A percentile compares a stretch with the other conserved stretches of the same genome.
Evolutionary conservation across 1,140 invertebrate species (phyloP).

Genomic region (Drosophila dunni): DNA sequence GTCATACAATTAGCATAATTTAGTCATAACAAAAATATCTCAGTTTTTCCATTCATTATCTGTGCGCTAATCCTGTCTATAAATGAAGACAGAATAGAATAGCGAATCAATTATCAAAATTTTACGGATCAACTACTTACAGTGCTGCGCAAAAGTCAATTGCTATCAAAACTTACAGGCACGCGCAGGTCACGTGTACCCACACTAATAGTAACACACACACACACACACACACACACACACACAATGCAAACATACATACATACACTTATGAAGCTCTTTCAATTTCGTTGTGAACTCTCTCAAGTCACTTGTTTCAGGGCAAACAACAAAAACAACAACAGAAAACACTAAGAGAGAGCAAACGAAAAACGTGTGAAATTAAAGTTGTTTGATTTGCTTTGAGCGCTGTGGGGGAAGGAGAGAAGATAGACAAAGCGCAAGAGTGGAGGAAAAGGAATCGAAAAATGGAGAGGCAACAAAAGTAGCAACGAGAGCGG

Average conservation of each 20-base stretch:
- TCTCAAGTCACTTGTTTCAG: slow-evolving; percentile 72
- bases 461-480: slow-evolving; percentile 31
- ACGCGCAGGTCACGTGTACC: slow-evolving; percentile 67
- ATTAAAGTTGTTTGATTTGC: slow-evolving; percentile 79
- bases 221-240: slow-evolving; percentile 15
- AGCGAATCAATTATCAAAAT: slow-evolving; percentile 68
- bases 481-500: slow-evolving; percentile 46
- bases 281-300: slow-evolving; percentile 39
- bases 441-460: not conserved
- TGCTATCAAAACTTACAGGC: slow-evolving; percentile 74
- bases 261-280: slow-evolving; percentile 25
- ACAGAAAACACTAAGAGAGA: slow-evolving; percentile 24
- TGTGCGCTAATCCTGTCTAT: slow-evolving; percentile 1
- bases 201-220: slow-evolving; percentile 20
- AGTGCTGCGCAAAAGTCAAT: slow-evolving; percentile 57
- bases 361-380: slow-evolving; percentile 77
- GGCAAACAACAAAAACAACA: slow-evolving; percentile 61
- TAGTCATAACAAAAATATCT: not conserved
- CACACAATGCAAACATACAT: slow-evolving; percentile 6
- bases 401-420: slow-evolving; percentile 38
- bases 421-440: not conserved
- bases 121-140: slow-evolving; percentile 64
- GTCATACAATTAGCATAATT: not conserved
- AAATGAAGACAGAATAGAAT: slow-evolving; percentile 11
- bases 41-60: not conserved